A percentile compares a stretch with the other conserved stretches of the same genome.
phyloP scores from a whole-genome alignment of 2,888 invertebrate genomes.

The Tenthredo mesomela region DNA sequence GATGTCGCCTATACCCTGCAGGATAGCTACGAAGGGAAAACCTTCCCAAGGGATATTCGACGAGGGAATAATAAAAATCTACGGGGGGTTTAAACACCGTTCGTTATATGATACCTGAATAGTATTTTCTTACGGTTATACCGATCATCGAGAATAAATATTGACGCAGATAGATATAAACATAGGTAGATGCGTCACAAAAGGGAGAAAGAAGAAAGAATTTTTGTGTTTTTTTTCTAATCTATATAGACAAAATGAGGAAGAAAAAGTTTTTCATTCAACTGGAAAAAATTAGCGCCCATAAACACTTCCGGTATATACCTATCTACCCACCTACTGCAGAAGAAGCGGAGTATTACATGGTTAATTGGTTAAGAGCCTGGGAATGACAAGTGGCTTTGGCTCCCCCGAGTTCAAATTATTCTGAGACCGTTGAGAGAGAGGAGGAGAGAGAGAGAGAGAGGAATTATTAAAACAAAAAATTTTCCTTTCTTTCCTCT shows the following conservation, averaged over 20 bases:
- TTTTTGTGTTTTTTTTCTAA: too few relatives aligned
- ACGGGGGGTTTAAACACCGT: not conserved
- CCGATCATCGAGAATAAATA: not conserved
- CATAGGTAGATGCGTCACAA: not conserved
- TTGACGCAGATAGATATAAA: not conserved
- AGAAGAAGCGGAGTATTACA: conserved; percentile 4
- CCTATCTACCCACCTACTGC: not conserved
- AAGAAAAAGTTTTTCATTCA: not conserved
- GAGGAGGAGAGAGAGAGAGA: not conserved
- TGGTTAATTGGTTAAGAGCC: conserved; percentile 14
- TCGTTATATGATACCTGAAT: not conserved
- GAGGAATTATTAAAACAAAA: not conserved
- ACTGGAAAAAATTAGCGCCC: not conserved
- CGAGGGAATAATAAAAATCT: conserved; percentile 38
- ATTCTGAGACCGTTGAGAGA: not conserved
- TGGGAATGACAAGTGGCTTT: conserved; percentile 13
- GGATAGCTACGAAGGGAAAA: not conserved
- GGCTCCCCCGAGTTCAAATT: not conserved
- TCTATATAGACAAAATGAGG: not conserved
- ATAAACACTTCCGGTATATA: not conserved
- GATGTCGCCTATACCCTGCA: not conserved
- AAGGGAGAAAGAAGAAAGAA: not conserved
- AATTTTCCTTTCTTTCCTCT: not conserved
- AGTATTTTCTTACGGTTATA: not conserved
- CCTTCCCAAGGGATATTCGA: not conserved